Evolutionary conservation across 2,888 invertebrate species (phyloP).

Genomic region (Pterostichus madidus): DNA sequence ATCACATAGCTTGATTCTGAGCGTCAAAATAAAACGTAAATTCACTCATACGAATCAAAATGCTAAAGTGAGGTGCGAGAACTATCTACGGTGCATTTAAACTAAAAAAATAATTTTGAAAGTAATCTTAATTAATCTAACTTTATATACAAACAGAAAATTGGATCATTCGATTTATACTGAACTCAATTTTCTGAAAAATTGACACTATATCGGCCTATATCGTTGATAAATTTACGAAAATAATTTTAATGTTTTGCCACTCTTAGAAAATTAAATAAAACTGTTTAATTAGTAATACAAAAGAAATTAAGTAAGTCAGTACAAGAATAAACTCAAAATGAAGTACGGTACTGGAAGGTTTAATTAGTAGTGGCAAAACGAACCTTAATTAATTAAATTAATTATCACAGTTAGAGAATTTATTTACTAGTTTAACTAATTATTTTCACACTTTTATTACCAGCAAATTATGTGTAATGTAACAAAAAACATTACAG

Average conservation of each 20-base stretch:
- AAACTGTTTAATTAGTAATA: background rate
- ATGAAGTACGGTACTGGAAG: background rate
- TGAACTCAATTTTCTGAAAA: slow-evolving; percentile 67
- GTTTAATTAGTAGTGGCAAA: slow-evolving; percentile 30
- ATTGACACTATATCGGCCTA: slow-evolving; percentile 77
- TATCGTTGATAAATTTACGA: slow-evolving; percentile 68
- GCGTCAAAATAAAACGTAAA: slow-evolving; percentile 69
- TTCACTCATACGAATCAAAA: slow-evolving; percentile 68
- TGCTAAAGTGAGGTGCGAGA: slow-evolving; percentile 59
- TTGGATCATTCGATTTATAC: background rate
- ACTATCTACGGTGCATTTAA: slow-evolving; percentile 66
- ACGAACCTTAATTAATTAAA: background rate
- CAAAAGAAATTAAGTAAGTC: background rate
- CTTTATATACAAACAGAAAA: slow-evolving; percentile 73
- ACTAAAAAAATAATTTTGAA: slow-evolving; percentile 60
- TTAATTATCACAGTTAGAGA: slow-evolving; percentile 39
- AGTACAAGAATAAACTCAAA: background rate
- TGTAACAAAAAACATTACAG: too few relatives aligned
- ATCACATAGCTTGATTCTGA: slow-evolving; percentile 75
- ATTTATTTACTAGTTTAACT: background rate
- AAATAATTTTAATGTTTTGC: slow-evolving; percentile 47
- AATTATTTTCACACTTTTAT: background rate
- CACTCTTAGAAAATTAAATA: slow-evolving; percentile 21
- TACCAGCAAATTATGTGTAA: too few relatives aligned
- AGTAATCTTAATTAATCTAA: slow-evolving; percentile 54